Evolutionary conservation across 2,113 vertebrate genomes (phyloP).

Genomic region (Suncus etruscus): DNA sequence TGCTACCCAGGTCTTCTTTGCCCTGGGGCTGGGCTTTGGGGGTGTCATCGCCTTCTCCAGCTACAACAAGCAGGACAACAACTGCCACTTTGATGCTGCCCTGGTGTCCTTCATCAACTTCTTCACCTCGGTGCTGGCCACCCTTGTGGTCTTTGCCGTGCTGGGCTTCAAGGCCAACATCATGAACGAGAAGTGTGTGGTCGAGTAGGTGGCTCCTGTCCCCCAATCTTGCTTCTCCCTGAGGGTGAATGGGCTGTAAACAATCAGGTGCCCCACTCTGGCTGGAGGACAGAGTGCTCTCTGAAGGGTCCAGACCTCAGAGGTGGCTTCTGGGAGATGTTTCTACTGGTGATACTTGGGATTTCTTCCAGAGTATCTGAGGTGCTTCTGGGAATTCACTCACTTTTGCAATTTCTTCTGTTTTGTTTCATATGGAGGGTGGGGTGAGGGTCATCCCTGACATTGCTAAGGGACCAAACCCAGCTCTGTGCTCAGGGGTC

Average conservation of each 20-base stretch:
- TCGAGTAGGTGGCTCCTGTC: slow-evolving; percentile 92
- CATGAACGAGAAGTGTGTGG: slow-evolving; percentile 99
- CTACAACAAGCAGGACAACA: slow-evolving; percentile 99
- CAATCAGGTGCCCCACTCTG: neutral
- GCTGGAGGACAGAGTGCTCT: neutral
- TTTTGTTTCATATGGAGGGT: neutral
- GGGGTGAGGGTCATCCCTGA: too few relatives aligned
- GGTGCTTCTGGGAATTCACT: neutral
- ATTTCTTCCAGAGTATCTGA: neutral
- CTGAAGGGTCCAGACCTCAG: neutral
- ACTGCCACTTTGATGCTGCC: slow-evolving; percentile 97
- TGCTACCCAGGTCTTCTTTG: slow-evolving; percentile 98
- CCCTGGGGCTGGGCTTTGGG: slow-evolving; percentile 96
- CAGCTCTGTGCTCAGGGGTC: too few relatives aligned
- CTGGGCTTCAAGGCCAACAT: slow-evolving; percentile 99
- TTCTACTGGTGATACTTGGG: neutral
- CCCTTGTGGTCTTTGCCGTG: slow-evolving; percentile 97
- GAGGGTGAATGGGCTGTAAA: neutral
- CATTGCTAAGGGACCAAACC: too few relatives aligned
- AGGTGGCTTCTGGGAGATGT: neutral
- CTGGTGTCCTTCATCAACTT: slow-evolving; percentile 98
- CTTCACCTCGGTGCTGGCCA: slow-evolving; percentile 96
- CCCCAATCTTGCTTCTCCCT: neutral
- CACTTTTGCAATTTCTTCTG: neutral
- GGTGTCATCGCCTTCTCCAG: slow-evolving; percentile 99